Conservation (phyloP, 1,140 invertebrate species). For the Ceratosolen fusciceps region DNA sequence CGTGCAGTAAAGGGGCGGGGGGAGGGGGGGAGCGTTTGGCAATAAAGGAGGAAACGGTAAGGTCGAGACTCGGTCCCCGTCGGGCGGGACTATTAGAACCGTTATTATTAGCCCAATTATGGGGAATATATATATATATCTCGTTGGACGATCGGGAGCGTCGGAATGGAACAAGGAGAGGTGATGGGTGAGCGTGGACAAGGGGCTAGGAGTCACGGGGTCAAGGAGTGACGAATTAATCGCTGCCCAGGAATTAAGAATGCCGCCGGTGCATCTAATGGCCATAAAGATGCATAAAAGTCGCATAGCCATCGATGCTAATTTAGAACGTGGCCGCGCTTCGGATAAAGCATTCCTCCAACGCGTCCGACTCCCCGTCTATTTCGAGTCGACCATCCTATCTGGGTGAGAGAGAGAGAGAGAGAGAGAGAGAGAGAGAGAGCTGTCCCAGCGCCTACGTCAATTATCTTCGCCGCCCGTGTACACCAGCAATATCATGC, state of each 20-base stretch:
- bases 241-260: background rate
- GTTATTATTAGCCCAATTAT: too few species aligned
- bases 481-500: too few species aligned
- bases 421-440: too few species aligned
- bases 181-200: background rate
- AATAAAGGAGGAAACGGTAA: too few species aligned
- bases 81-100: too few species aligned
- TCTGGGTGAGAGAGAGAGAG: too few species aligned
- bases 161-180: too few species aligned
- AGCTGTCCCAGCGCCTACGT: background rate
- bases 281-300: conserved; percentile 3
- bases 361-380: conserved; percentile 3
- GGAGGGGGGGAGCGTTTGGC: too few species aligned
- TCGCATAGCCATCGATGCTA: conserved; percentile 5
- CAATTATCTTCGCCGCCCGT: background rate
- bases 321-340: conserved; percentile 25
- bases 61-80: too few species aligned
- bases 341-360: conserved; percentile 28
- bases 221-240: background rate
- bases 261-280: conserved; percentile 5
- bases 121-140: too few species aligned
- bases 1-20: too few species aligned
- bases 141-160: too few species aligned
- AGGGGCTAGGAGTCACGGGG: background rate
- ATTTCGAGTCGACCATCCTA: conserved; percentile 29